A percentile compares a stretch with the other conserved stretches of the same genome.
phyloP scores from a whole-genome alignment of 2,113 vertebrate species.

The Sterrhoptilus dennistouni region DNA sequence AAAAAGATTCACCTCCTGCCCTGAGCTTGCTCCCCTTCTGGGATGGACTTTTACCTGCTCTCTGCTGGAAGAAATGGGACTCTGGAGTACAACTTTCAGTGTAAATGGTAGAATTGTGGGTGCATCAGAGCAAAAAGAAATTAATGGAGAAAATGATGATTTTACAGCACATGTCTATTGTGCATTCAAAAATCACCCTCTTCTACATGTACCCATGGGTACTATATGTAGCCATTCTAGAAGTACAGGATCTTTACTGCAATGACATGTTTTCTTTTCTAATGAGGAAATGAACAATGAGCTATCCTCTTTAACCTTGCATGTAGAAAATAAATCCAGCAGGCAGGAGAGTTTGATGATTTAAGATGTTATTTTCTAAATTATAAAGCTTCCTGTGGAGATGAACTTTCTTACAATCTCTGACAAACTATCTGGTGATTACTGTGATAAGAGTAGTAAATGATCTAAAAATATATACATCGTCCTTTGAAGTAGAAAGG shows the following conservation, averaged over 20 bases:
- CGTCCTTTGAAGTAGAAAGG: neutral
- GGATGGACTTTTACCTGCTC: neutral
- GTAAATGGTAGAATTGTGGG: neutral
- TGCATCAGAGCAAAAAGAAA: neutral
- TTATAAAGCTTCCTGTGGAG: neutral
- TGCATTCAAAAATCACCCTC: neutral
- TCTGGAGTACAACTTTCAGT: neutral
- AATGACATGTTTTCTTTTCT: neutral
- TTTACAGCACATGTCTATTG: neutral
- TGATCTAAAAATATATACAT: neutral
- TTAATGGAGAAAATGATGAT: neutral
- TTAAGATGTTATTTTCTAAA: slow-evolving; percentile 27
- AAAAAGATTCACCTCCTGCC: neutral
- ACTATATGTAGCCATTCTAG: neutral
- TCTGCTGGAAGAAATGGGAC: neutral
- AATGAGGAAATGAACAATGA: neutral
- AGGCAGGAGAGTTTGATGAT: neutral
- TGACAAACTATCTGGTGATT: neutral
- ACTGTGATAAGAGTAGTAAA: slow-evolving; percentile 7
- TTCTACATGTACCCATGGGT: neutral
- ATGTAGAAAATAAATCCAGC: neutral
- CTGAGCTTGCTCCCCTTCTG: neutral
- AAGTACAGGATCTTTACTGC: neutral
- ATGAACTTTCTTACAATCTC: neutral
- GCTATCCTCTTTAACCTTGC: neutral